Conservation (phyloP, 2,113 vertebrate genomes). For the Aviceda subcristata region DNA sequence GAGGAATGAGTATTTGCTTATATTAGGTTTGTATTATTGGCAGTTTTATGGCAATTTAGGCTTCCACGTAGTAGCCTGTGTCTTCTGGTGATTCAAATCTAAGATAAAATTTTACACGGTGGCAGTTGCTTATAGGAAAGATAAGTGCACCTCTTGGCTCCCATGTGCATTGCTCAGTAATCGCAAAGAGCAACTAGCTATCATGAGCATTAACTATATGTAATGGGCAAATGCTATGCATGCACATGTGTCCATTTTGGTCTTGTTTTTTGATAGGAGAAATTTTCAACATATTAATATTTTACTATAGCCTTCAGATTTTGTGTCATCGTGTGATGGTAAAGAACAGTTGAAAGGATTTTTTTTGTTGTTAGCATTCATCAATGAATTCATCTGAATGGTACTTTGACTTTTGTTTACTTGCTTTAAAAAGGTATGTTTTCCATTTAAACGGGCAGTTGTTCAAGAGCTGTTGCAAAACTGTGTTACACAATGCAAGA, state of each 20-base stretch:
- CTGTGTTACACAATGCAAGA: constrained; percentile 50
- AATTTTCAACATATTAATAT: neutral
- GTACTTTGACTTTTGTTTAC: neutral
- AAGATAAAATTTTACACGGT: neutral
- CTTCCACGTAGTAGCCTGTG: accelerated
- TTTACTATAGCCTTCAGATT: neutral
- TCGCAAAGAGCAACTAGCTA: neutral
- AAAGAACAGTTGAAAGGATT: neutral
- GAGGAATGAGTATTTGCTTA: neutral
- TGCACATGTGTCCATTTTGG: neutral
- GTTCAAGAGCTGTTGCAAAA: constrained; percentile 57
- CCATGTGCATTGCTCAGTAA: accelerated
- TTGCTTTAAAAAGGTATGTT: constrained; percentile 29
- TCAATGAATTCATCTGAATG: neutral
- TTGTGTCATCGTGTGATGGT: accelerated
- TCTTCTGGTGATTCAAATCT: neutral
- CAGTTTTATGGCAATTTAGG: neutral
- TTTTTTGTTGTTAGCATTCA: neutral
- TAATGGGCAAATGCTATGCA: neutral
- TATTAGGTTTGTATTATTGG: neutral
- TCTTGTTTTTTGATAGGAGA: neutral
- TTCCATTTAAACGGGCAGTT: constrained; percentile 40
- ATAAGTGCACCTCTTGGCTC: neutral
- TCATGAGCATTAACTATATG: neutral
- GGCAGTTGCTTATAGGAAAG: neutral